These are phyloP conservation scores for Amniataba percoides DNA, from an alignment of 2,797 vertebrate species.

Conservation along the genomic window DNA sequence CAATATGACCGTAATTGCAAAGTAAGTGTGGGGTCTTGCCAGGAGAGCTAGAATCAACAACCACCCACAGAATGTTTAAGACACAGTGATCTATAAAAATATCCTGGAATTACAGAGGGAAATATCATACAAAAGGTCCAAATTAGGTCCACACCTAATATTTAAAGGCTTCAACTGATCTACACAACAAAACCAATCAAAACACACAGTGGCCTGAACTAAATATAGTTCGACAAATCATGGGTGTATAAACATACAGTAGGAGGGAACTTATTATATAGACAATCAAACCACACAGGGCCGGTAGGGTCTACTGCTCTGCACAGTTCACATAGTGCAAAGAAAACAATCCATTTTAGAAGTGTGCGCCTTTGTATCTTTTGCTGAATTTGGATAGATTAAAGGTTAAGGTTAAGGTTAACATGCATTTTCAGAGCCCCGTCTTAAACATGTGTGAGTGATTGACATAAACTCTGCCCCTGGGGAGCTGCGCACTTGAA, in stretches of 20 bases:
- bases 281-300: slow-evolving; percentile 56
- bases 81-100: slow-evolving; percentile 76
- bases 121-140: slow-evolving; percentile 72
- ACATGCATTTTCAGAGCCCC: slow-evolving; percentile 18
- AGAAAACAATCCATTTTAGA: slow-evolving; percentile 30
- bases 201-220: slow-evolving; percentile 57
- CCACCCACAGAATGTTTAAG: slow-evolving; percentile 82
- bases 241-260: slow-evolving; percentile 62
- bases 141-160: slow-evolving; percentile 75
- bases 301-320: slow-evolving; percentile 9
- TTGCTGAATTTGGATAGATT: slow-evolving; percentile 12
- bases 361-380: slow-evolving; percentile 20
- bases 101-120: slow-evolving; percentile 79
- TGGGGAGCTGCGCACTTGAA: slow-evolving; percentile 45
- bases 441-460: slow-evolving; percentile 31
- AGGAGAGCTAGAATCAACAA: slow-evolving; percentile 75
- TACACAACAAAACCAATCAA: slow-evolving; percentile 63
- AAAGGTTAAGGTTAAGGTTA: slow-evolving; percentile 18
- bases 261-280: slow-evolving; percentile 53
- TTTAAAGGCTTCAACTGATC: slow-evolving; percentile 70
- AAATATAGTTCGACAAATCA: slow-evolving; percentile 72
- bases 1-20: slow-evolving; percentile 75
- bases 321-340: slow-evolving; percentile 46
- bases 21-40: slow-evolving; percentile 77
- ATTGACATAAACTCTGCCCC: slow-evolving; percentile 37